Conservation (phyloP, 2,113 vertebrate genomes). For the Percina caprodes region DNA sequence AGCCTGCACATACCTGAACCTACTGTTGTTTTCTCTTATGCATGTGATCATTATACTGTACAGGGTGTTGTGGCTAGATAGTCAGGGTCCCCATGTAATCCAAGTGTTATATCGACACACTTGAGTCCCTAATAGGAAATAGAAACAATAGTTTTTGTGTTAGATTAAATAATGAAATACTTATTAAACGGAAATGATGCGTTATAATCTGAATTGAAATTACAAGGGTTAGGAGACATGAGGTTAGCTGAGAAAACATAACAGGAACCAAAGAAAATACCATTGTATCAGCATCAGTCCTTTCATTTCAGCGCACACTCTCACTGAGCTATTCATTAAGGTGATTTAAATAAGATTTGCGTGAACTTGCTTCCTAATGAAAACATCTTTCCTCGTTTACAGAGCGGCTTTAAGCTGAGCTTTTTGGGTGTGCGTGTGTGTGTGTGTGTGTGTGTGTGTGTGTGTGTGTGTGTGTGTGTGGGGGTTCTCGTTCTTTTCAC, state of each 20-base stretch:
- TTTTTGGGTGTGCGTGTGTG: constrained; percentile 84
- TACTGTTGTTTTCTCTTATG: not conserved
- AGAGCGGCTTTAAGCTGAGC: constrained; percentile 94
- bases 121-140: too few species aligned
- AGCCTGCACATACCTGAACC: not conserved
- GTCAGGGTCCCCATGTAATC: not conserved
- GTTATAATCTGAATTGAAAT: not conserved
- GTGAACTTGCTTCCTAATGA: constrained; percentile 99
- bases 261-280: constrained; percentile 1
- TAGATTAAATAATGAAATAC: not conserved
- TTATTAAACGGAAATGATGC: not conserved
- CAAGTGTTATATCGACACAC: not conserved
- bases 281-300: constrained; percentile 38
- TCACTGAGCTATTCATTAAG: constrained; percentile 82
- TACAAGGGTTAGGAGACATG: not conserved
- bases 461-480: not conserved
- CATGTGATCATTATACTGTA: not conserved
- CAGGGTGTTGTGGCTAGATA: not conserved
- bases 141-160: not conserved
- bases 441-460: not conserved
- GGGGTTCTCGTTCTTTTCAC: constrained; percentile 75
- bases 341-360: constrained; percentile 97
- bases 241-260: constrained; percentile 38
- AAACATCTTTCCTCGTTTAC: constrained; percentile 98
- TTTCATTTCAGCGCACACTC: constrained; percentile 26